Evolutionary conservation across 1,140 invertebrate genomes (phyloP).

Genomic region (Drosophila orosa): DNA sequence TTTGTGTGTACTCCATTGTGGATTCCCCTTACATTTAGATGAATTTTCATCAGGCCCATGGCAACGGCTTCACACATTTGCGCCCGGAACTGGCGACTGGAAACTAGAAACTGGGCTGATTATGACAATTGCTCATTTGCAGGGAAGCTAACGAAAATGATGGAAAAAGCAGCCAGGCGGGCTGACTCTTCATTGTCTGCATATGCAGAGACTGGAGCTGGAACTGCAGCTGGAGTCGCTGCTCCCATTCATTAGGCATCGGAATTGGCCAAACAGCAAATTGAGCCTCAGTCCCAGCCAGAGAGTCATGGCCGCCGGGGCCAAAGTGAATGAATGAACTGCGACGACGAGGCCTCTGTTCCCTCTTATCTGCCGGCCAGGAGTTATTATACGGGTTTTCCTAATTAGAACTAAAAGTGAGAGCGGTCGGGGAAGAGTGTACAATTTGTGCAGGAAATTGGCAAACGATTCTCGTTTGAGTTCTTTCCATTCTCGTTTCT

Average conservation of each 20-base stretch:
- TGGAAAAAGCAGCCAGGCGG: background rate
- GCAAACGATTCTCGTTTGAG: constrained; percentile 47
- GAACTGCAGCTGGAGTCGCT: background rate
- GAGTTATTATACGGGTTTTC: constrained; percentile 71
- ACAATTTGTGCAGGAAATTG: constrained; percentile 67
- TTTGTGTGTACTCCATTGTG: background rate
- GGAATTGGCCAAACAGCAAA: constrained; percentile 54
- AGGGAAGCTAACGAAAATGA: constrained; percentile 16
- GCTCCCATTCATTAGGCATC: constrained; percentile 50
- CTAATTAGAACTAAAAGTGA: constrained; percentile 65
- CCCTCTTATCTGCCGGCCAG: constrained; percentile 22
- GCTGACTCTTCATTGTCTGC: constrained; percentile 3
- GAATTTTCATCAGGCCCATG: constrained; percentile 1
- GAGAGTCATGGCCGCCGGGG: constrained; percentile 12
- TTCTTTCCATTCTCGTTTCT: constrained; percentile 29
- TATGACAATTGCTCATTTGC: constrained; percentile 50
- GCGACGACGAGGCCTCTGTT: constrained; percentile 19
- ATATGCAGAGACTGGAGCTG: constrained; percentile 15
- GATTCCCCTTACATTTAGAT: background rate
- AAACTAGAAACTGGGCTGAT: constrained; percentile 21
- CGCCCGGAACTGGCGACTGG: constrained; percentile 4
- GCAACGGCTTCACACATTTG: constrained; percentile 12
- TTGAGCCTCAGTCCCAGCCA: constrained; percentile 33
- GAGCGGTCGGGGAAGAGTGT: constrained; percentile 24
- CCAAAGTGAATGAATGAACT: constrained; percentile 28